A percentile compares a stretch with the other conserved stretches of the same genome.
Conservation (phyloP, 2,888 invertebrate species). For the Malthinus flaveolus region DNA sequence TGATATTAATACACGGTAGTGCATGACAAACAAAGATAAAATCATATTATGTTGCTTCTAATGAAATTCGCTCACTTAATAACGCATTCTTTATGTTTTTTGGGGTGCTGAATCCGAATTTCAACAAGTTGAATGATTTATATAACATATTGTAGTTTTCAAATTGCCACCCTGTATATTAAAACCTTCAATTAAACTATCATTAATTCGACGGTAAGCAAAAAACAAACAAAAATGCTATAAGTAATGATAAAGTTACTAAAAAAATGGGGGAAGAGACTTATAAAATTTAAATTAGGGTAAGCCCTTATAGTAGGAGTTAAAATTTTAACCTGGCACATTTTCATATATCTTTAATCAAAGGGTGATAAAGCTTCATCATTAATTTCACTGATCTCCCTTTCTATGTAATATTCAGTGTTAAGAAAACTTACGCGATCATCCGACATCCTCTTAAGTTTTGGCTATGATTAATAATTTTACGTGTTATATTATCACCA, state of each 20-base stretch:
- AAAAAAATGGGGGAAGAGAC: background rate
- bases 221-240: too few species aligned
- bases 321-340: slow-evolving; percentile 5
- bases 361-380: slow-evolving; percentile 5
- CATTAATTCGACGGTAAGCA: background rate
- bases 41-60: too few species aligned
- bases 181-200: too few species aligned
- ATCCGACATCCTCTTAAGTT: slow-evolving; percentile 9
- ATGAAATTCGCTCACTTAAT: too few species aligned
- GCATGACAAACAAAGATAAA: too few species aligned
- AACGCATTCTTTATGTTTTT: too few species aligned
- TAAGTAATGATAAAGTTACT: too few species aligned
- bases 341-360: slow-evolving; percentile 8
- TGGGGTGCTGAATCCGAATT: too few species aligned
- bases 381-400: slow-evolving; percentile 6
- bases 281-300: slow-evolving; percentile 4
- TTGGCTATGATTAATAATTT: slow-evolving; percentile 22
- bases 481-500: slow-evolving; percentile 25
- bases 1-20: too few species aligned
- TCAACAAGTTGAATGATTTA: too few species aligned
- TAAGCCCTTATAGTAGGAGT: background rate
- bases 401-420: slow-evolving; percentile 13
- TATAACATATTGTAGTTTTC: too few species aligned
- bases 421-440: slow-evolving; percentile 15
- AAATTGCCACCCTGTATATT: too few species aligned